Evolutionary conservation across 2,113 vertebrate genomes (phyloP).

Genomic region (cat (Felis catus)): F.catus_Fca126_mat1.0 CM031425.1:7378001-7378500

Average conservation of each 20-base stretch:
- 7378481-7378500: not conserved
- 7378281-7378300: not conserved
- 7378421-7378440: not conserved
- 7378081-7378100: not conserved
- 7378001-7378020: constrained; percentile 18
- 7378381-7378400: not conserved
- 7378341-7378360: rapidly evolving
- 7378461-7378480: not conserved
- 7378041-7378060: constrained; percentile 34
- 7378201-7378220: not conserved
- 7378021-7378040: constrained; percentile 57
- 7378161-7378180: not conserved
- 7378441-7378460: not conserved
- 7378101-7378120: constrained; percentile 55
- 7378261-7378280: not conserved
- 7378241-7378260: not conserved
- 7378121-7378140: constrained; percentile 2
- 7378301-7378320: not conserved
- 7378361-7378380: rapidly evolving
- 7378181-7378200: constrained; percentile 46
- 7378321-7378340: not conserved
- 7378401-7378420: not conserved
- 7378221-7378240: not conserved
- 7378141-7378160: not conserved
- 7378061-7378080: constrained; percentile 38